Evolutionary conservation across 2,797 vertebrate genomes (phyloP).

Genomic region (Galaxias olidus): DNA sequence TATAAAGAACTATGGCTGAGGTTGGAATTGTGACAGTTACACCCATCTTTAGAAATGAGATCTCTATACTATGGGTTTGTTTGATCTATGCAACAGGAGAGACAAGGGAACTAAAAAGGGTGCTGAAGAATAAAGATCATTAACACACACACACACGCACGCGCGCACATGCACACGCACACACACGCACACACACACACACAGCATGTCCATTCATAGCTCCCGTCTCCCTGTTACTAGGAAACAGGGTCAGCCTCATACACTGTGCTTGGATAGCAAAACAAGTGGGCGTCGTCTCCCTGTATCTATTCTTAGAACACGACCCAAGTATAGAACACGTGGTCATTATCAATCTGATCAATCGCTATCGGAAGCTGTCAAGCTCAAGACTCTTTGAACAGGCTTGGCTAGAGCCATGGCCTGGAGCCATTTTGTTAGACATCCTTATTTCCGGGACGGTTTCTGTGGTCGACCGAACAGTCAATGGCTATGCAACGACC

Average conservation of each 20-base stretch:
- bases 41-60: too few species aligned
- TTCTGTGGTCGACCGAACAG: too few species aligned
- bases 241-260: conserved; percentile 9
- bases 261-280: background rate
- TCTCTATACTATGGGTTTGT: too few species aligned
- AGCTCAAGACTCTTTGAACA: conserved; percentile 11
- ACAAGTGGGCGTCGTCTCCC: conserved; percentile 13
- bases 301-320: conserved; percentile 19
- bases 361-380: conserved; percentile 26
- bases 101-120: too few species aligned
- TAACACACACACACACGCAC: background rate
- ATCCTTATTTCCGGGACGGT: background rate
- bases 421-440: conserved; percentile 1
- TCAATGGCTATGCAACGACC: too few species aligned
- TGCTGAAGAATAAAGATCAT: background rate
- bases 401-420: background rate
- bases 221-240: conserved; percentile 10
- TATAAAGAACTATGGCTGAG: too few species aligned
- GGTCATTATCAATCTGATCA: conserved; percentile 19
- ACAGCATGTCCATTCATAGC: background rate
- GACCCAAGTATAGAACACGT: conserved; percentile 4
- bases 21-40: too few species aligned
- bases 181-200: background rate
- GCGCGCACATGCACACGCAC: background rate
- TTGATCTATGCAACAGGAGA: too few species aligned